These are phyloP conservation scores for Hypsopygia costalis DNA, from an alignment of 2,888 invertebrate genomes.

Conservation along the genomic window DNA sequence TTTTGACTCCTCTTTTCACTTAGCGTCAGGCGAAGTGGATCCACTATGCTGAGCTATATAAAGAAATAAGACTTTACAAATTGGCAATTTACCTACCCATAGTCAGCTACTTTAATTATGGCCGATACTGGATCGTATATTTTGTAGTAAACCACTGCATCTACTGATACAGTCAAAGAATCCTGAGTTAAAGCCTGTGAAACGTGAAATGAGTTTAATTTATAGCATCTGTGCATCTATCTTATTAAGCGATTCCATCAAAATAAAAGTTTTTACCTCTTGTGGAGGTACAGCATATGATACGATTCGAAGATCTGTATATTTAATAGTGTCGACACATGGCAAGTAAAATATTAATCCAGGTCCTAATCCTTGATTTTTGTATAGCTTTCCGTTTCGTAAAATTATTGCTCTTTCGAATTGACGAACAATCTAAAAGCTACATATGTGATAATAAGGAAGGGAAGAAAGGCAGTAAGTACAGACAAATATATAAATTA, in stretches of 20 bases:
- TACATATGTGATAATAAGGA: too few species aligned
- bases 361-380: conserved; percentile 85
- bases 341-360: conserved; percentile 94
- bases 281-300: conserved; percentile 96
- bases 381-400: conserved; percentile 86
- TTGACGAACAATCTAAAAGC: conserved; percentile 84
- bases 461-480: too few species aligned
- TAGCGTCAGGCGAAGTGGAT: too few species aligned
- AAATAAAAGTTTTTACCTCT: conserved; percentile 82
- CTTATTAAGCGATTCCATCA: background rate
- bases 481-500: too few species aligned
- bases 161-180: conserved; percentile 93
- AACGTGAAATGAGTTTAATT: too few species aligned
- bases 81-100: conserved; percentile 33
- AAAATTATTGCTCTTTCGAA: conserved; percentile 92
- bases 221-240: too few species aligned
- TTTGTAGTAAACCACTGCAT: conserved; percentile 90
- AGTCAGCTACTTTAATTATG: conserved; percentile 68
- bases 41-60: too few species aligned
- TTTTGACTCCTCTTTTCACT: too few species aligned
- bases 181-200: conserved; percentile 79
- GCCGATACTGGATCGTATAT: conserved; percentile 86
- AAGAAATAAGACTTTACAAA: too few species aligned
- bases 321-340: conserved; percentile 92
- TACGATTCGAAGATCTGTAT: conserved; percentile 92